These are phyloP conservation scores for Morone chrysops DNA, from an alignment of 2,113 vertebrate species.

Conservation along the genomic window DNA sequence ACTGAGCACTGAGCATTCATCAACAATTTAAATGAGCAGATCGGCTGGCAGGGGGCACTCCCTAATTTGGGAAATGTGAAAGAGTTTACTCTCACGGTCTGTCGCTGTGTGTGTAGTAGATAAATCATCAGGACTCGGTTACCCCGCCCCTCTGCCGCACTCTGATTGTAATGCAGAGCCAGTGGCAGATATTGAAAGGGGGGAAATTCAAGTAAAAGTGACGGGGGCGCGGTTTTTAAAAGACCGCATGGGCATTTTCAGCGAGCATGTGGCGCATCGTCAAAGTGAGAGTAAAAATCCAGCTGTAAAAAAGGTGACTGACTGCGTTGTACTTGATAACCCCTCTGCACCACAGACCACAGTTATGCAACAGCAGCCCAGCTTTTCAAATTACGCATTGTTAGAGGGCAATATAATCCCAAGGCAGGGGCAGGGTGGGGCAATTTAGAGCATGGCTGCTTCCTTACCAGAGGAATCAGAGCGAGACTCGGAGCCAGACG, in stretches of 20 bases:
- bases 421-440: conserved; percentile 59
- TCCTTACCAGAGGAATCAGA: conserved; percentile 96
- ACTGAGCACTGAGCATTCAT: conserved; percentile 46
- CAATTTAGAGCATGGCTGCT: conserved; percentile 35
- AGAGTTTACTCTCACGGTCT: conserved; percentile 46
- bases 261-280: conserved; percentile 47
- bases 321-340: conserved; percentile 40
- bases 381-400: conserved; percentile 70
- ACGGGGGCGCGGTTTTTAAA: conserved; percentile 73
- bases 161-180: conserved; percentile 59
- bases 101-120: conserved; percentile 47
- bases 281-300: conserved; percentile 4
- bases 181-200: conserved; percentile 29
- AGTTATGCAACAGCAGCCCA: conserved; percentile 61
- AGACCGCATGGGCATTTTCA: conserved; percentile 6
- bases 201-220: conserved; percentile 26
- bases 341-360: conserved; percentile 51
- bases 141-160: conserved; percentile 67
- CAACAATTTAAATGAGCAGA: conserved; percentile 58
- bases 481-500: conserved; percentile 93
- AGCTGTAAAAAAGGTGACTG: conserved; percentile 14
- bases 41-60: conserved; percentile 25
- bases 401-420: conserved; percentile 64
- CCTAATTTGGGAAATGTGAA: conserved; percentile 45
- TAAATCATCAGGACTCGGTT: conserved; percentile 55